Evolutionary conservation across 2,888 invertebrate species (phyloP).

Genomic region (Teleogryllus oceanicus): DNA sequence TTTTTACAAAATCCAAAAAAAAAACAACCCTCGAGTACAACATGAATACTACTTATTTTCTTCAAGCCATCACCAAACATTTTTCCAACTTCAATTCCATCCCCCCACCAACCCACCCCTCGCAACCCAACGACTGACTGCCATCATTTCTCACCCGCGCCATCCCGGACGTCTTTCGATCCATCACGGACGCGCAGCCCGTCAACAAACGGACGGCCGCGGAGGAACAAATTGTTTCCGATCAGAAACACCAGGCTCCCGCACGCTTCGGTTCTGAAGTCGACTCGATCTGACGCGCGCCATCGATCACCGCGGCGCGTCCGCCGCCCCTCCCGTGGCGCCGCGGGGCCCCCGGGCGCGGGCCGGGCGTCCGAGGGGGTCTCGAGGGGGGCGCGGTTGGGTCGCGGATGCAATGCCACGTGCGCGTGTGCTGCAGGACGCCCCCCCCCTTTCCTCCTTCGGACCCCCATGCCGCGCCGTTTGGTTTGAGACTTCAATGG

Average conservation of each 20-base stretch:
- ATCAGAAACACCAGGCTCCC: conserved; percentile 9
- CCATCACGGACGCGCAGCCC: background rate
- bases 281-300: background rate
- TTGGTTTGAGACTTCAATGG: no score
- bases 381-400: no score
- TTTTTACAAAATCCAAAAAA: background rate
- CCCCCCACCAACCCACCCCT: background rate
- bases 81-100: background rate
- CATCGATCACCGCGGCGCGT: background rate
- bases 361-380: background rate
- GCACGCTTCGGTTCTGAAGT: background rate
- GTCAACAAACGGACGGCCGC: background rate
- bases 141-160: background rate
- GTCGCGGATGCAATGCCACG: no score
- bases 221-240: background rate
- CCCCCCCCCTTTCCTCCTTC: no score
- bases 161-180: background rate
- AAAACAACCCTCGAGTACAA: background rate
- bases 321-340: background rate
- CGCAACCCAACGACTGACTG: background rate
- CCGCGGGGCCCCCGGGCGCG: background rate
- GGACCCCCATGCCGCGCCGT: no score
- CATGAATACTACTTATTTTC: background rate
- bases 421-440: no score
- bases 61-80: background rate